Conservation (phyloP, 1,140 invertebrate species). For the Saccostrea cuccullata region DNA sequence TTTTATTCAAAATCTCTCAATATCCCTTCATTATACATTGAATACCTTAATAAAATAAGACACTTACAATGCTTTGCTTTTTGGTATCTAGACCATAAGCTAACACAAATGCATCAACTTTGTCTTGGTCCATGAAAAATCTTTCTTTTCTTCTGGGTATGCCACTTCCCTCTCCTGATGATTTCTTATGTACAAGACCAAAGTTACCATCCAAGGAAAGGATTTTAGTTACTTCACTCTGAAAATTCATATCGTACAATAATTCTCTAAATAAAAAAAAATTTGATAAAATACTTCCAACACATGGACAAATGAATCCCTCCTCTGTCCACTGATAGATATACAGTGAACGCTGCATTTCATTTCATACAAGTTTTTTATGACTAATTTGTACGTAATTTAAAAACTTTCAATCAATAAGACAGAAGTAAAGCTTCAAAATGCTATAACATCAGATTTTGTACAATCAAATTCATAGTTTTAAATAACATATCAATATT, state of each 20-base stretch:
- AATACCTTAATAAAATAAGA: not conserved
- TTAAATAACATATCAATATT: too few relatives aligned
- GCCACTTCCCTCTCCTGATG: slow-evolving; percentile 40
- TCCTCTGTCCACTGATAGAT: not conserved
- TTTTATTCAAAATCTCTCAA: too few relatives aligned
- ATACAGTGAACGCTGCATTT: not conserved
- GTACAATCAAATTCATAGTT: too few relatives aligned
- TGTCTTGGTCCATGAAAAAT: slow-evolving; percentile 43
- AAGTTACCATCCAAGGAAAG: slow-evolving; percentile 45
- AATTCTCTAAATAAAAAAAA: not conserved
- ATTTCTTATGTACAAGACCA: slow-evolving; percentile 47
- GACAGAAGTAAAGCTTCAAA: too few relatives aligned
- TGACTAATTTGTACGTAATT: not conserved
- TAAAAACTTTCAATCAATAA: not conserved
- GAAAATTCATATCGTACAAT: not conserved
- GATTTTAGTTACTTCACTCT: slow-evolving; percentile 17
- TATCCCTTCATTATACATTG: too few relatives aligned
- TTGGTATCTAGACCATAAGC: slow-evolving; percentile 19
- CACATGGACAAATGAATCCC: not conserved
- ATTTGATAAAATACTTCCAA: too few relatives aligned
- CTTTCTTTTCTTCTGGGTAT: slow-evolving; percentile 26
- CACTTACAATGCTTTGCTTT: slow-evolving; percentile 12
- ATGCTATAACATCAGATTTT: too few relatives aligned
- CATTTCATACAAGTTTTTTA: not conserved
- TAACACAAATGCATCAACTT: slow-evolving; percentile 33